A percentile compares a stretch with the other conserved stretches of the same genome.
Conservation (phyloP, 2,888 invertebrate genomes). For the Caradrina clavipalpis region DNA sequence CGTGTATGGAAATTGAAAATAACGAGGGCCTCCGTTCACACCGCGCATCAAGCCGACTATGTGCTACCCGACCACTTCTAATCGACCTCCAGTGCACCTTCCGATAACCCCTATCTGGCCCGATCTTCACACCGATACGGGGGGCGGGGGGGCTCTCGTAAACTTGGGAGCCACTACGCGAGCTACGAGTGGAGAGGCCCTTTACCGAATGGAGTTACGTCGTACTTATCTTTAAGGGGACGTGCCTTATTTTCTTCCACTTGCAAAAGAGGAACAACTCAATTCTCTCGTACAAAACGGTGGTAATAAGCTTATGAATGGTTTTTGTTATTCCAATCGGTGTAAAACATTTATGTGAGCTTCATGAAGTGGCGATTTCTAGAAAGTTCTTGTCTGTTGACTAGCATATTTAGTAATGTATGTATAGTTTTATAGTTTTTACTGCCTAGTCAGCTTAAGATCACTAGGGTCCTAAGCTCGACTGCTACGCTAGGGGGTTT, state of each 20-base stretch:
- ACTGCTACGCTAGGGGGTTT: too few species aligned
- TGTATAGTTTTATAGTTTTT: too few species aligned
- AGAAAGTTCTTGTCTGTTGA: slow-evolving; percentile 10
- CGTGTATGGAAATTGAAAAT: slow-evolving; percentile 91
- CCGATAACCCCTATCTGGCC: slow-evolving; percentile 80
- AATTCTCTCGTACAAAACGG: slow-evolving; percentile 81
- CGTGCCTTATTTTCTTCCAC: slow-evolving; percentile 88
- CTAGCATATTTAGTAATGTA: slow-evolving; percentile 7
- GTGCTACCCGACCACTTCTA: slow-evolving; percentile 80
- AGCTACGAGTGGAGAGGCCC: slow-evolving; percentile 87
- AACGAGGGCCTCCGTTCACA: slow-evolving; percentile 89
- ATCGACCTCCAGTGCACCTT: slow-evolving; percentile 80
- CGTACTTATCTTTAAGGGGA: slow-evolving; percentile 89
- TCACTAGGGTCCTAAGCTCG: too few species aligned
- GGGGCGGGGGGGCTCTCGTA: slow-evolving; percentile 78
- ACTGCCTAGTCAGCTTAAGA: too few species aligned
- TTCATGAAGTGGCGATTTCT: slow-evolving; percentile 32
- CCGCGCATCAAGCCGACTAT: slow-evolving; percentile 87
- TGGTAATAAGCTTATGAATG: slow-evolving; percentile 78
- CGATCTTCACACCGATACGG: slow-evolving; percentile 78
- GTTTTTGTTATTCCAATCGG: slow-evolving; percentile 70
- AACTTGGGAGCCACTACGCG: slow-evolving; percentile 83
- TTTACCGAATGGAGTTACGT: slow-evolving; percentile 90
- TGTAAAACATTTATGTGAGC: slow-evolving; percentile 63
- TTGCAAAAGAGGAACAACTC: slow-evolving; percentile 82